Base-by-base conservation (phyloP, 1,140 invertebrate species). In the Drosophila kanapiae region DNA sequence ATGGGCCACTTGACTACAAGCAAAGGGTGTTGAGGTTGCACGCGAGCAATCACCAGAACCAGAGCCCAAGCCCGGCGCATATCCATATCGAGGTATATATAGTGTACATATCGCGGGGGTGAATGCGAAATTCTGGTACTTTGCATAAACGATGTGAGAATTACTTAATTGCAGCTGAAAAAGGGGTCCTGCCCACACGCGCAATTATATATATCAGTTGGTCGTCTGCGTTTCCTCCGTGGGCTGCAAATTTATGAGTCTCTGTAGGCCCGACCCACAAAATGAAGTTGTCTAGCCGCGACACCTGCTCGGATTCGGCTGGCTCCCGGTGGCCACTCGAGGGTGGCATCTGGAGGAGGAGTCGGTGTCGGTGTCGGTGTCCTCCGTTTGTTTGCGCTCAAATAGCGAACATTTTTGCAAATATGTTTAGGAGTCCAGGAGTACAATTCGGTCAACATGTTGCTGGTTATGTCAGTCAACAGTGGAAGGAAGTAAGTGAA, bases 81-180 rank as follows among this genome's bases (percentile, higher is more conserved):
- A 37, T 37, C 47, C 49, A 61, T 38, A 56, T 38, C 18, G 47
- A 38, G 54, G 29, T 45, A n/a, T 43, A 33, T 18, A 51, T 60
- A 38, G 53, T 38, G 47, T 35, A 27, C 47, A 11, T n/a, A 43
- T 18, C 57, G 38, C 38, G 31, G 47, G 57, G 67, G 63, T 58
- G 74, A 49, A 56, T 53, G 74, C 56, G 63, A 78, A 80, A 77
- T 64, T 72, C 67, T 64, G 57, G 82, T 86, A 82, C 82, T 90
- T 90, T 90, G 86, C 86, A 90, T 90, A 90, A 90, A 90, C 86
- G 86, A 91, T 91, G 86, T 90, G 86, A 91, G 86, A 90, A 90
- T 90, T 90, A 90, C 86, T 91, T 90, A 90, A 90, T 90, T 90
- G 86, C 82, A 80, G 56, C 61, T 72, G 78, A 48, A 70, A 38